Evolutionary conservation across 2,888 invertebrate genomes (phyloP), one percentile per base, ranked within the genome.

Genomic region (Caenorhabditis sulstoni): DNA sequence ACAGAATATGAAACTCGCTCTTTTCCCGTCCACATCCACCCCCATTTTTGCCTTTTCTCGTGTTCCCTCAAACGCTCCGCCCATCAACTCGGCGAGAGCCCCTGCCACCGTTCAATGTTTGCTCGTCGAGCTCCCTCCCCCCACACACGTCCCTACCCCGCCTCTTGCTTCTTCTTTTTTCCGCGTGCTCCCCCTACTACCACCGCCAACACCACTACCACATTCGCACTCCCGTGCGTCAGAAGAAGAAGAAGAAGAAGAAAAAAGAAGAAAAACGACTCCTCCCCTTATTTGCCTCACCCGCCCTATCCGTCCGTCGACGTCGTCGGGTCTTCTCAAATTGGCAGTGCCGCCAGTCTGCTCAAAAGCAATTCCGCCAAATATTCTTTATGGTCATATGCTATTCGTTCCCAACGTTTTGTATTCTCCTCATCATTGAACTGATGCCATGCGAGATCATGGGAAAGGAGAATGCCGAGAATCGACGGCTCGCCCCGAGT

Each of bases 371-470:
- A 70, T 22, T 23, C 47, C 41, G 53, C 45, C 52, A 62, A 23
- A 71, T 61, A 53, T 64, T 71, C 71, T 71, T 71, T 64, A 64
- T 71, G 71, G 49, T 64, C 71, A 64, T 55, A 70, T 71, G 71
- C 57, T 57, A 57, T 71, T 71, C 57, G 49, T 62, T 37, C 62
- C 53, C 37, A 45, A 61, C 47, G 20, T 61, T 62, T 35, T 57
- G 61, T 53, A 57, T 71, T 64, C 71, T 64, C 9, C 71, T 71
- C 22, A 23, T 62, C 45, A 61, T 62, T 47, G 39, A 57, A 35
- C 61, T 64, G 39, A 29, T 64, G 37, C 57, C 55, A 71, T 64
- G 64, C 37, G 37, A 37, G 18, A 22, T 47, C 23, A 29, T 22
- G 35, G 59, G 53, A 23, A 55, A 47, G 41, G 50, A 68, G 22